Evolutionary conservation across 2,888 invertebrate genomes (phyloP).

Genomic region (Apocheima hispidaria): DNA sequence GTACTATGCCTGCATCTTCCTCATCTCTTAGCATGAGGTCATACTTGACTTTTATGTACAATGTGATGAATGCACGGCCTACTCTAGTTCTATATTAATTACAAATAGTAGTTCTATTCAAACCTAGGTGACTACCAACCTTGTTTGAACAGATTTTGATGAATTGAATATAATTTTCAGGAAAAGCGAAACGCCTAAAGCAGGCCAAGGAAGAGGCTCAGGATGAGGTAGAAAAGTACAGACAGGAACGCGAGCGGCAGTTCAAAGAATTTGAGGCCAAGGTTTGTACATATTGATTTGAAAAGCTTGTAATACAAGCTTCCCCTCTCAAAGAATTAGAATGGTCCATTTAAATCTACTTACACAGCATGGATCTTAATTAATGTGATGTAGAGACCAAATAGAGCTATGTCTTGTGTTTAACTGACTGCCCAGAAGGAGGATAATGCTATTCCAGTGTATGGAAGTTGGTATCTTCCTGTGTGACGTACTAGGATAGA

Average conservation of each 20-base stretch:
- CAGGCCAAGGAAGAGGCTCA: slow-evolving; percentile 99
- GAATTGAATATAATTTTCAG: slow-evolving; percentile 78
- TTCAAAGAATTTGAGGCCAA: slow-evolving; percentile 98
- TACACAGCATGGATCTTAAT: too few species aligned
- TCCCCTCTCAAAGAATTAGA: too few species aligned
- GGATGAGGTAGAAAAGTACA: slow-evolving; percentile 98
- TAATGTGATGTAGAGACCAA: too few species aligned
- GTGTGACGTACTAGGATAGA: too few species aligned
- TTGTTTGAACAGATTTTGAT: neutral
- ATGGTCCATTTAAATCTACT: too few species aligned
- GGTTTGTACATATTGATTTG: slow-evolving; percentile 80
- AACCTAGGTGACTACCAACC: neutral
- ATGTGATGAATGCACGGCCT: too few species aligned
- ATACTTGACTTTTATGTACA: neutral
- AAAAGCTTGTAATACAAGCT: too few species aligned
- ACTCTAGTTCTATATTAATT: neutral
- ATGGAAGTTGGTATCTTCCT: too few species aligned
- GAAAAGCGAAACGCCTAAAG: slow-evolving; percentile 98
- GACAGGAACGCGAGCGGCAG: slow-evolving; percentile 95
- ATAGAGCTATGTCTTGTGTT: too few species aligned
- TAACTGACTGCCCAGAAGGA: too few species aligned
- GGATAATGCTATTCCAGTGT: too few species aligned
- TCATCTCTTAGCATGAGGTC: slow-evolving; percentile 3
- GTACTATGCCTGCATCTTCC: neutral
- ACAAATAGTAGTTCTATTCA: neutral